Evolutionary conservation across 53 echinoderm and acorn worm species (phyloP).

Genomic region (Arbacia lixula): DNA sequence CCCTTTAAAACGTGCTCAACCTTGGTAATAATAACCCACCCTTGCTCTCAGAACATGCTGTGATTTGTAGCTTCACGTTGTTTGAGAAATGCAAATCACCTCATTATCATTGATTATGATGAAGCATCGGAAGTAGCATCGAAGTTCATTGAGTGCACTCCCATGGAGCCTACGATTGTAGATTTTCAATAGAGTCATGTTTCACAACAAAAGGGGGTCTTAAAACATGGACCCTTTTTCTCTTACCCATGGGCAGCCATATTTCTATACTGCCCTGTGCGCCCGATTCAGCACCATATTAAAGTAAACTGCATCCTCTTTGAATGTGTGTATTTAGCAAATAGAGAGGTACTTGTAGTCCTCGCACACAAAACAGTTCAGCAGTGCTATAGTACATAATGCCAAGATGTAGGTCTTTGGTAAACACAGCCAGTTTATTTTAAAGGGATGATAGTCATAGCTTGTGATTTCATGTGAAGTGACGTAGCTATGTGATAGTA

Average conservation of each 20-base stretch:
- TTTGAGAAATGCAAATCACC: background rate
- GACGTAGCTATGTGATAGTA: too few relatives aligned
- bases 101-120: background rate
- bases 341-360: slow-evolving; percentile 40
- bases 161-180: background rate
- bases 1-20: too few relatives aligned
- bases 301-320: slow-evolving; percentile 53
- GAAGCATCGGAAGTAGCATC: background rate
- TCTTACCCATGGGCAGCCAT: slow-evolving; percentile 22
- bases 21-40: too few relatives aligned
- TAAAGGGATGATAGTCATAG: slow-evolving; percentile 40
- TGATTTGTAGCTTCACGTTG: too few relatives aligned
- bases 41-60: too few relatives aligned
- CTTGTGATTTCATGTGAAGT: too few relatives aligned
- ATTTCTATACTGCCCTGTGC: slow-evolving; percentile 9
- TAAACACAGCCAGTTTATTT: slow-evolving; percentile 34
- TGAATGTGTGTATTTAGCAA: slow-evolving; percentile 52
- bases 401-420: slow-evolving; percentile 50
- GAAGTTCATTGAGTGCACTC: too few relatives aligned
- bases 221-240: slow-evolving; percentile 47
- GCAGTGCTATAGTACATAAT: slow-evolving; percentile 47
- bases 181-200: slow-evolving; percentile 17
- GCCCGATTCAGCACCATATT: slow-evolving; percentile 1
- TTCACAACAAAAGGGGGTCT: slow-evolving; percentile 39
- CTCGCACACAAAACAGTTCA: slow-evolving; percentile 38